Evolutionary conservation across 2,797 vertebrate genomes (phyloP).

Genomic region (Spheniscus humboldti): DNA sequence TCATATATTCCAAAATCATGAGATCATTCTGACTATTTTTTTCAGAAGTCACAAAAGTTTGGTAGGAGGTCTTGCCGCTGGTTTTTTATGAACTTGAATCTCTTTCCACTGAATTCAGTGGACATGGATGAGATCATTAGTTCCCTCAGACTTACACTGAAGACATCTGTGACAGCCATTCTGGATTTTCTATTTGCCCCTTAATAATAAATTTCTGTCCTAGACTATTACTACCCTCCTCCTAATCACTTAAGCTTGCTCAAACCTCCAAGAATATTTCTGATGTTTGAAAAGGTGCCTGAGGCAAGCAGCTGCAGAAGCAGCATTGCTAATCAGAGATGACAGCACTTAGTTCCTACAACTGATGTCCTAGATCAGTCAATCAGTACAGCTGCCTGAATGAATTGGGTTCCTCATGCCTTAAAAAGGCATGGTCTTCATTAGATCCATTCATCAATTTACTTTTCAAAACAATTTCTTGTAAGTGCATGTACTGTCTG

Average conservation of each 20-base stretch:
- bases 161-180: not conserved
- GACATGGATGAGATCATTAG: not conserved
- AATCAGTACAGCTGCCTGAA: not conserved
- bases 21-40: not conserved
- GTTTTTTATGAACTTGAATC: not conserved
- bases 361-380: not conserved
- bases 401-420: not conserved
- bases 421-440: not conserved
- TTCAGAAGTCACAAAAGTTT: not conserved
- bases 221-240: not conserved
- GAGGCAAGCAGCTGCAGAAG: not conserved
- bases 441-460: not conserved
- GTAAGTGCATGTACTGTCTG: not conserved
- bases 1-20: not conserved
- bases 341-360: not conserved
- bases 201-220: not conserved
- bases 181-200: not conserved
- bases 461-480: not conserved
- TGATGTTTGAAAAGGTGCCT: fast-evolving
- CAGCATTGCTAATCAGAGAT: not conserved
- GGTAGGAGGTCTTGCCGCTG: not conserved
- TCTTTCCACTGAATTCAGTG: not conserved
- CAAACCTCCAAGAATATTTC: not conserved
- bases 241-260: not conserved
- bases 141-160: not conserved